These are phyloP conservation scores for Pseudochromis fuscus DNA, from an alignment of 2,797 vertebrate genomes.

Conservation along the genomic window DNA sequence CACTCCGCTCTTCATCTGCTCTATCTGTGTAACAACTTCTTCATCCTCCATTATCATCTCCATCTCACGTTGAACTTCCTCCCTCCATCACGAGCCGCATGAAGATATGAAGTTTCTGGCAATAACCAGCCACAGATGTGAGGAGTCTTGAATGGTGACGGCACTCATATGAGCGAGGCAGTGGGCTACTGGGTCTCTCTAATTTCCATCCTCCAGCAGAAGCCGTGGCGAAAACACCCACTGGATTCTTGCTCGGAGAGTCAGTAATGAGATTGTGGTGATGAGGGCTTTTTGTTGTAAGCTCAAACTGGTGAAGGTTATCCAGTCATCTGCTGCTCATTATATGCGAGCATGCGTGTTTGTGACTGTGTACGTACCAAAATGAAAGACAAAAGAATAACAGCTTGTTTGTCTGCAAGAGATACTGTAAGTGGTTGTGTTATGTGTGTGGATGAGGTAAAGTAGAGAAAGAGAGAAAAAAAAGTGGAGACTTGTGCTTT, in stretches of 20 bases:
- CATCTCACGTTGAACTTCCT: slow-evolving; percentile 68
- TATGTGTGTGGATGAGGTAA: slow-evolving; percentile 7
- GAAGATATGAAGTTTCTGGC: slow-evolving; percentile 67
- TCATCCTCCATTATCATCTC: slow-evolving; percentile 63
- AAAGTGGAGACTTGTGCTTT: slow-evolving; percentile 18
- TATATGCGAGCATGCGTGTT: slow-evolving; percentile 44
- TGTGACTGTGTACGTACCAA: slow-evolving; percentile 1
- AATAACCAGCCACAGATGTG: slow-evolving; percentile 76
- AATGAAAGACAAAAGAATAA: slow-evolving; percentile 4
- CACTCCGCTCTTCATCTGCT: slow-evolving; percentile 38
- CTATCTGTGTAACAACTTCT: slow-evolving; percentile 39
- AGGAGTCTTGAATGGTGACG: slow-evolving; percentile 57
- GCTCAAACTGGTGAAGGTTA: slow-evolving; percentile 66
- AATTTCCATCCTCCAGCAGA: slow-evolving; percentile 64
- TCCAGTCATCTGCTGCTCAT: slow-evolving; percentile 72
- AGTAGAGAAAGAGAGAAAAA: background rate
- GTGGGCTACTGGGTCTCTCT: slow-evolving; percentile 64
- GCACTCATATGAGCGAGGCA: slow-evolving; percentile 50
- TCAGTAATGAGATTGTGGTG: slow-evolving; percentile 69
- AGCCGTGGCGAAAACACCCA: slow-evolving; percentile 68
- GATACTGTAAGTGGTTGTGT: slow-evolving; percentile 8
- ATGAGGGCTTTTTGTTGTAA: slow-evolving; percentile 40
- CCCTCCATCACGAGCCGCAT: slow-evolving; percentile 60
- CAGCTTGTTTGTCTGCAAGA: slow-evolving; percentile 9
- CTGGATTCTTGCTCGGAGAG: slow-evolving; percentile 71